These are phyloP conservation scores for Frieseomelitta varia DNA, from an alignment of 1,140 invertebrate genomes.

Conservation along the genomic window DNA sequence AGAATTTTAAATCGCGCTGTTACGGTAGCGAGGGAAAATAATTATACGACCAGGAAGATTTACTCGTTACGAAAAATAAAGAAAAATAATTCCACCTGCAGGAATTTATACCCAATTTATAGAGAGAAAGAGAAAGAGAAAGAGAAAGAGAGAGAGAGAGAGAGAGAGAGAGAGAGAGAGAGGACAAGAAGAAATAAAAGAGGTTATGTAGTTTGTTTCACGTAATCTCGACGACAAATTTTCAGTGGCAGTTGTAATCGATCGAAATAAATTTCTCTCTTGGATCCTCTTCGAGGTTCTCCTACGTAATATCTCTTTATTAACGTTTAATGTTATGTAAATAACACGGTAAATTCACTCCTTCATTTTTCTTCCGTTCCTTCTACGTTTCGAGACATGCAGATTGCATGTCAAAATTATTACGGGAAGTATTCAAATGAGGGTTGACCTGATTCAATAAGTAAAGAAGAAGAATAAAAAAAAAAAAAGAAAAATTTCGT, in stretches of 20 bases:
- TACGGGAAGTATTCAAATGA: background rate
- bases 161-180: too few species aligned
- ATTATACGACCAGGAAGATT: background rate
- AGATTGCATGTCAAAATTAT: background rate
- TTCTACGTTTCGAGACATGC: background rate
- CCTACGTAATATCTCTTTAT: background rate
- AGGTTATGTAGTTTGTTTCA: background rate
- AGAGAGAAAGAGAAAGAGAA: background rate
- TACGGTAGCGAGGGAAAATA: background rate
- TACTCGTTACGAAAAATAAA: background rate
- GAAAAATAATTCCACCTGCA: background rate
- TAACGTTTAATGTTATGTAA: constrained; percentile 7
- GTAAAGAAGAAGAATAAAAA: background rate
- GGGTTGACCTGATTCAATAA: background rate
- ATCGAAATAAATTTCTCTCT: constrained; percentile 19
- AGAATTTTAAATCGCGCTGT: background rate
- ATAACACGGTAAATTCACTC: background rate
- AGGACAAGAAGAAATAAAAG: background rate
- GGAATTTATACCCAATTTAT: background rate
- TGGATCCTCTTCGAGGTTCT: background rate
- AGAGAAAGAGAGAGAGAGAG: background rate
- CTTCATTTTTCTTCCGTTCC: background rate
- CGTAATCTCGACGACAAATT: constrained; percentile 13
- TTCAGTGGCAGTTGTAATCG: background rate
- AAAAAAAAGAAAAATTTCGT: rapidly evolving